Conservation (phyloP, 2,888 invertebrate species). For the Eupithecia exiguata region DNA sequence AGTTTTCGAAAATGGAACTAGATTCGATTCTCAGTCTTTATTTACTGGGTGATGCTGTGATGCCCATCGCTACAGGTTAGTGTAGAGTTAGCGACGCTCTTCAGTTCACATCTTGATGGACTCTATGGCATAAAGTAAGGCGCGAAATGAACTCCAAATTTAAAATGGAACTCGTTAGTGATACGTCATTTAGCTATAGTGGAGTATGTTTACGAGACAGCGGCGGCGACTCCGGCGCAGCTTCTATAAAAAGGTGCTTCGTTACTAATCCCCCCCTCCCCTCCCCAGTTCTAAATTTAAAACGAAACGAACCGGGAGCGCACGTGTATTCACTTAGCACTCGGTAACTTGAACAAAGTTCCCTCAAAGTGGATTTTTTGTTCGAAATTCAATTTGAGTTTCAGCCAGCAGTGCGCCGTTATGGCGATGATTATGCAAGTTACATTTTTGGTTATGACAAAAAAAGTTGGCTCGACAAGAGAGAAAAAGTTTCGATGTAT, state of each 20-base stretch:
- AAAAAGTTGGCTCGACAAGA: constrained; percentile 59
- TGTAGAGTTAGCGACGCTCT: not conserved
- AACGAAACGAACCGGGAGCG: constrained; percentile 71
- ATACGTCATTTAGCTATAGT: constrained; percentile 46
- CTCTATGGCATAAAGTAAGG: not conserved
- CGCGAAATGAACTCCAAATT: constrained; percentile 42
- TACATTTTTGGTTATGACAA: constrained; percentile 48
- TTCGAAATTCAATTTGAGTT: constrained; percentile 44
- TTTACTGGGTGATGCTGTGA: not conserved
- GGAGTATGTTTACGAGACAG: constrained; percentile 49
- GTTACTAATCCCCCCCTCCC: constrained; percentile 64
- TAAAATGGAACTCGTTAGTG: constrained; percentile 41
- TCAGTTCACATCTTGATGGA: constrained; percentile 1
- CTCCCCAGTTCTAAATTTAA: constrained; percentile 71
- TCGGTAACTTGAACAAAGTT: constrained; percentile 72
- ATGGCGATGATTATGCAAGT: constrained; percentile 45
- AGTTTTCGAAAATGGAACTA: constrained; percentile 1
- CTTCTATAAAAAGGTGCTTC: constrained; percentile 82
- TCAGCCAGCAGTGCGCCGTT: constrained; percentile 32
- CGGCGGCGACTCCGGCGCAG: constrained; percentile 61
- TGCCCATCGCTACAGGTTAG: not conserved
- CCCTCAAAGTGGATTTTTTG: constrained; percentile 48
- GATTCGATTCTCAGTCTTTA: not conserved
- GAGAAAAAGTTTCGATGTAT: constrained; percentile 71
- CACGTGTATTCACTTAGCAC: constrained; percentile 80